These are phyloP conservation scores for Regulus satrapa DNA, from an alignment of 2,113 vertebrate genomes.

Conservation along the genomic window DNA sequence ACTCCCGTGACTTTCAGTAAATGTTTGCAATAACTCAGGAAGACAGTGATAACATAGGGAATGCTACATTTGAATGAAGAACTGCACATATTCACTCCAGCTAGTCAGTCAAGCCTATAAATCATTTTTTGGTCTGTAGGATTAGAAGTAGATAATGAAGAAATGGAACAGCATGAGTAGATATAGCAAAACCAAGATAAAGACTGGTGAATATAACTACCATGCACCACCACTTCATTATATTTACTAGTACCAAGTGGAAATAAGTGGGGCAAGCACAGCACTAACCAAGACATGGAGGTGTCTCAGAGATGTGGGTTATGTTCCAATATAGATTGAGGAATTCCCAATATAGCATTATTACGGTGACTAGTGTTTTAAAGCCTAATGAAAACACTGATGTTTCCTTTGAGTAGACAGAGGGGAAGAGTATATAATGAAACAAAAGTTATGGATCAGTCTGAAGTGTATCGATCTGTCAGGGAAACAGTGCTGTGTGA, in stretches of 20 bases:
- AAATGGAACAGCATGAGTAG: not conserved
- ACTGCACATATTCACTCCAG: not conserved
- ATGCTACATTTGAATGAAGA: not conserved
- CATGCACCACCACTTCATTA: not conserved
- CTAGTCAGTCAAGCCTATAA: not conserved
- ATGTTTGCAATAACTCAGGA: conserved; percentile 12
- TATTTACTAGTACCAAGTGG: not conserved
- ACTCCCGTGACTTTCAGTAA: not conserved
- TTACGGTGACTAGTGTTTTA: not conserved
- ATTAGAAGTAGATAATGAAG: not conserved
- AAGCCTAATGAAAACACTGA: not conserved
- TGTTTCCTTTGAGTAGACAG: not conserved
- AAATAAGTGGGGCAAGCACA: not conserved
- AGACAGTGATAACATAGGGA: not conserved
- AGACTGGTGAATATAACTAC: not conserved
- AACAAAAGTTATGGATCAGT: not conserved
- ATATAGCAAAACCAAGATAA: not conserved
- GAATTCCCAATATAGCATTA: not conserved
- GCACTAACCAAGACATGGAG: not conserved
- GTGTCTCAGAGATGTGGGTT: not conserved
- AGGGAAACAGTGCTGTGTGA: not conserved
- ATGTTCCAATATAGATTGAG: not conserved
- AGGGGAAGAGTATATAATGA: not conserved
- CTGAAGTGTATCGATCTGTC: not conserved
- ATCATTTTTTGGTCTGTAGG: not conserved